Evolutionary conservation across 2,797 vertebrate genomes (phyloP).

Genomic region (Crypturellus tataupa): DNA sequence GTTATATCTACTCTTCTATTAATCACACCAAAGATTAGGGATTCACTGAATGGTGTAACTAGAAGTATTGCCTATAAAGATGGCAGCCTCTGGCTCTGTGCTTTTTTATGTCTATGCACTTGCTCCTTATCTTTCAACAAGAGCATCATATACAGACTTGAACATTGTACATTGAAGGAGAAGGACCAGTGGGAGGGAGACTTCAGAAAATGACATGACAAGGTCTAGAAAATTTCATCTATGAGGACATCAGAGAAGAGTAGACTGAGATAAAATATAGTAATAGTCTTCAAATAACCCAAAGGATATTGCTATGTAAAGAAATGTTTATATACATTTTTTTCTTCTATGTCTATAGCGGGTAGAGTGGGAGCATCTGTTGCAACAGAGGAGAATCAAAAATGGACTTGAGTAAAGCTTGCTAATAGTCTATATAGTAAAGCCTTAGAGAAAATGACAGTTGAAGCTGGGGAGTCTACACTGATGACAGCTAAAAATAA

Average conservation of each 20-base stretch:
- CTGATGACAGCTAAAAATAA: not conserved
- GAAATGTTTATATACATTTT: no score
- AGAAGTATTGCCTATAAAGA: not conserved
- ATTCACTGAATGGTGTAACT: rapidly evolving
- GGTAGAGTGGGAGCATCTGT: not conserved
- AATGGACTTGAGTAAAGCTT: not conserved
- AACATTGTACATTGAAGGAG: not conserved
- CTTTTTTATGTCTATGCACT: no score
- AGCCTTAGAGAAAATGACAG: not conserved
- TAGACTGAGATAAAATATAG: not conserved
- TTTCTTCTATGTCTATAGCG: not conserved
- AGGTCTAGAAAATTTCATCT: not conserved
- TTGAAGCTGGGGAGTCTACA: not conserved
- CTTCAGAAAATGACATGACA: not conserved
- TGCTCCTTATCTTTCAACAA: not conserved
- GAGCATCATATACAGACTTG: not conserved
- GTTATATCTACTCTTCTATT: not conserved
- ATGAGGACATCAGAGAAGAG: not conserved
- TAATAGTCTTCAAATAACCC: not conserved
- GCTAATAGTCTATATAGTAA: not conserved
- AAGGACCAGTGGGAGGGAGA: not conserved
- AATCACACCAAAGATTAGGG: not conserved
- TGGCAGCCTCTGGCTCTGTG: not conserved
- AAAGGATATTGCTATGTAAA: not conserved
- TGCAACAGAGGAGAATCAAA: not conserved